Evolutionary conservation across 2,888 invertebrate genomes (phyloP).

Genomic region (Sarcophaga variegata): DNA sequence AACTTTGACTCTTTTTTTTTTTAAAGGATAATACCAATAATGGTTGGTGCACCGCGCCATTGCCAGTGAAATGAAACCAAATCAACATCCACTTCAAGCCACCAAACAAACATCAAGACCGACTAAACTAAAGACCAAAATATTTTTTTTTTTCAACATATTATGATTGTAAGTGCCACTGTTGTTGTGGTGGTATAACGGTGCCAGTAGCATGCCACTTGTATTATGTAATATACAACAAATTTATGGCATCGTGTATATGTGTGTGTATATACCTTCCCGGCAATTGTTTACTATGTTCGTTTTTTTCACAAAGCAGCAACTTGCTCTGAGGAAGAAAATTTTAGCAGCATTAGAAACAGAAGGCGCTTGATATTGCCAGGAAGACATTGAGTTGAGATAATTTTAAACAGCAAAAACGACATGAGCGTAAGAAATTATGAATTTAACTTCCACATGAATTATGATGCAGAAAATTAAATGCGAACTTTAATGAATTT

Average conservation of each 20-base stretch:
- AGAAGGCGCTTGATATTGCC: neutral
- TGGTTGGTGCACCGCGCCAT: neutral
- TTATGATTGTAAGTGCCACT: neutral
- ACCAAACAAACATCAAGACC: neutral
- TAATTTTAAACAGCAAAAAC: neutral
- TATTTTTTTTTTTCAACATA: neutral
- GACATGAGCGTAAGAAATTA: neutral
- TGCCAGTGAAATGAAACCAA: neutral
- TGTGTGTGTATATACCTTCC: neutral
- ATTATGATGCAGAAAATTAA: no score
- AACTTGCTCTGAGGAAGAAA: neutral
- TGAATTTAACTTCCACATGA: neutral
- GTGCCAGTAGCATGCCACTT: slow-evolving; percentile 22
- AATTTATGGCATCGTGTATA: slow-evolving; percentile 49
- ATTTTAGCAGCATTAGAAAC: neutral
- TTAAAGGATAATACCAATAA: slow-evolving; percentile 28
- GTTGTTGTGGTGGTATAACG: slow-evolving; percentile 19
- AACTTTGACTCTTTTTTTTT: neutral
- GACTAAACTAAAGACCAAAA: slow-evolving; percentile 1
- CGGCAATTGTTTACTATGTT: neutral
- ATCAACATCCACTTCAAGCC: neutral
- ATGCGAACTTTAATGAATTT: no score
- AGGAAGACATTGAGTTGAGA: slow-evolving; percentile 8
- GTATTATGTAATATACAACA: slow-evolving; percentile 45
- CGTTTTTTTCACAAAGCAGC: no score